Conservation (phyloP, 2,888 invertebrate species). For the Tetragonisca angustula region DNA sequence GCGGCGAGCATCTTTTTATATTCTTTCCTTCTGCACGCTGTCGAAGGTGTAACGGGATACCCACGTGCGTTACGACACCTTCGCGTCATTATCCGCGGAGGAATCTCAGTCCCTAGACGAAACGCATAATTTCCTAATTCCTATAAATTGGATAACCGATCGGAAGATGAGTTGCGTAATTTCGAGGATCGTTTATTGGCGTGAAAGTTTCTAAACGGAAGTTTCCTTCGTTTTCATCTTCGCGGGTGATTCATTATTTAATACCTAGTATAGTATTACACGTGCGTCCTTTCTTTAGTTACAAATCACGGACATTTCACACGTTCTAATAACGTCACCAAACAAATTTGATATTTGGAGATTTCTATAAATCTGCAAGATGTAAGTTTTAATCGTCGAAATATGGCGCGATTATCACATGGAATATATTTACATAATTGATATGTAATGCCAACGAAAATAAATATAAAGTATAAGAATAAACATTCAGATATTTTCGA, state of each 20-base stretch:
- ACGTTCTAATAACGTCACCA: no score
- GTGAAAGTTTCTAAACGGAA: neutral
- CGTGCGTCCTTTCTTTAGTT: no score
- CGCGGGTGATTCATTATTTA: no score
- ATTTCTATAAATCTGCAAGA: no score
- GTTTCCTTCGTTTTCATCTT: neutral
- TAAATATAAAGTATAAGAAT: neutral
- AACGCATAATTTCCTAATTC: constrained; percentile 54
- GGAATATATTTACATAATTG: neutral
- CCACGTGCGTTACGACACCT: constrained; percentile 58
- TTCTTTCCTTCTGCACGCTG: constrained; percentile 18
- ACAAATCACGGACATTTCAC: no score
- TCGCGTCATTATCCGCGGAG: constrained; percentile 30
- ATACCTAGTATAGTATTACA: no score
- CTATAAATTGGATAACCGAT: constrained; percentile 41
- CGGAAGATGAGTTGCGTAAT: constrained; percentile 23
- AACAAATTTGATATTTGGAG: no score
- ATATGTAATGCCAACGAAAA: neutral
- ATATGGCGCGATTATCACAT: no score
- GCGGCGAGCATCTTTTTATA: constrained; percentile 11
- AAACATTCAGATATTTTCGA: neutral
- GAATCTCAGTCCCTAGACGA: constrained; percentile 29
- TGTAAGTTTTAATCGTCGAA: no score
- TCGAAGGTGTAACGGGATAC: constrained; percentile 55
- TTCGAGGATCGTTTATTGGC: constrained; percentile 11